Base-by-base conservation (phyloP, 2,888 invertebrate genomes). In the Fabriciana adippe region DNA sequence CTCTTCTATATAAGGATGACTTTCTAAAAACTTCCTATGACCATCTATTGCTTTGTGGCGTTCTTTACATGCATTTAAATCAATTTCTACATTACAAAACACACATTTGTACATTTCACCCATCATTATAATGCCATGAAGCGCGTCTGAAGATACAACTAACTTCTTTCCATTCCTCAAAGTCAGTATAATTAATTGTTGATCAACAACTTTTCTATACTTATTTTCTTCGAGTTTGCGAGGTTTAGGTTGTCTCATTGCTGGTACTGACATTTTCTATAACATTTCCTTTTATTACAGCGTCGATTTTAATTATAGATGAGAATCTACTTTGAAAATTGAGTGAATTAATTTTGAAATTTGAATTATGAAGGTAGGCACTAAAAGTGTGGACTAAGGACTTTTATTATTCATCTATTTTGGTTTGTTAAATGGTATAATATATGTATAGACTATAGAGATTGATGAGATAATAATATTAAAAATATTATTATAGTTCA, bases 141-240 rank as follows among this genome's bases (percentile, higher is more conserved):
- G 88, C 0, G 83, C 75, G 64, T 90, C 88, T 0, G 83, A 82
- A 2, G 85, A 70, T 0, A 90, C 77, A 0, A 89, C 89, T 0
- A 90, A 75, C 67, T 84, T 87, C 11, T 68, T 77, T 1, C 78
- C 75, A 45, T 77, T 79, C 69, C 82, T 85, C 47, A 89, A 69
- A 54, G 85, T 87, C 18, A 90, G 60, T 2, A 89, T 87, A 0
- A 56, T 61, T 35, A 68, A 68, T 8, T 71, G 47, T 65, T 68
- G 53, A 6, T 35, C 64, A 13, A 50, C 55, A 35, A 51, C 26
- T 21, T 51, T 56, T 41, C 55, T 64, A 16, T 54, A 47, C 47
- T 35, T 26, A 47, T 16, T n/a, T 50, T 45, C 50, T 53, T 54
- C 16, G 1, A 6, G 11, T 45, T 26, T 53, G 8, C 15, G 11